A percentile compares a stretch with the other conserved stretches of the same genome.
Conservation (phyloP, 1,140 invertebrate species). For the Mylabris phalerata region DNA sequence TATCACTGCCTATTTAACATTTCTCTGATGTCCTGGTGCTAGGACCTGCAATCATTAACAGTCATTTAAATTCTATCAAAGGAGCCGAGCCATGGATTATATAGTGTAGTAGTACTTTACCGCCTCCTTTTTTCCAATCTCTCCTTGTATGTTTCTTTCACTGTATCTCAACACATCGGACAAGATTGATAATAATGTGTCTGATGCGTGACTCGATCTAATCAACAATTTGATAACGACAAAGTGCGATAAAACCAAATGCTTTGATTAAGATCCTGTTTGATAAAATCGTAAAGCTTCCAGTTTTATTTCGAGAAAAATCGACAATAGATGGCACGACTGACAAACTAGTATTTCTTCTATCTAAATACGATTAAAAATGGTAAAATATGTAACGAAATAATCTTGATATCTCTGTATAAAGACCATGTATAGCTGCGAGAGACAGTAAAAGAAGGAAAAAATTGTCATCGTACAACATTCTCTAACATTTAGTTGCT, state of each 20-base stretch:
- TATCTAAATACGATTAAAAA: no score
- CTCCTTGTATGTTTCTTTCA: no score
- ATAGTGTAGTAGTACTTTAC: no score
- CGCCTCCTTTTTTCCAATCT: no score
- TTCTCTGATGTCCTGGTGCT: conserved; percentile 6
- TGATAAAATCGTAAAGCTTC: no score
- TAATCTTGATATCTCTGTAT: neutral
- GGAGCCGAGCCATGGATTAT: neutral
- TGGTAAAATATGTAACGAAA: no score
- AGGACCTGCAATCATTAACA: conserved; percentile 7
- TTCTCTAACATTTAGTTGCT: conserved; percentile 18
- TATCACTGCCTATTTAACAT: conserved; percentile 2
- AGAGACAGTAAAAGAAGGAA: neutral
- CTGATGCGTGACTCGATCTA: conserved; percentile 1
- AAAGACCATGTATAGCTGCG: neutral
- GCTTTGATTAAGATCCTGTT: no score
- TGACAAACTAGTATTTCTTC: no score
- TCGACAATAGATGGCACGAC: no score
- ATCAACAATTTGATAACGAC: conserved; percentile 1
- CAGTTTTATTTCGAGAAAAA: no score
- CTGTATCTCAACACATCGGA: no score
- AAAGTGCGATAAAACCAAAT: conserved; percentile 1
- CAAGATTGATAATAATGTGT: neutral
- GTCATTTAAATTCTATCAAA: conserved; percentile 16
- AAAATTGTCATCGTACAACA: conserved; percentile 14